These are phyloP conservation scores for Catostylus mosaicus DNA, from an alignment of 30 jellyfish, hydroid and myxozoan genomes.

Conservation along the genomic window DNA sequence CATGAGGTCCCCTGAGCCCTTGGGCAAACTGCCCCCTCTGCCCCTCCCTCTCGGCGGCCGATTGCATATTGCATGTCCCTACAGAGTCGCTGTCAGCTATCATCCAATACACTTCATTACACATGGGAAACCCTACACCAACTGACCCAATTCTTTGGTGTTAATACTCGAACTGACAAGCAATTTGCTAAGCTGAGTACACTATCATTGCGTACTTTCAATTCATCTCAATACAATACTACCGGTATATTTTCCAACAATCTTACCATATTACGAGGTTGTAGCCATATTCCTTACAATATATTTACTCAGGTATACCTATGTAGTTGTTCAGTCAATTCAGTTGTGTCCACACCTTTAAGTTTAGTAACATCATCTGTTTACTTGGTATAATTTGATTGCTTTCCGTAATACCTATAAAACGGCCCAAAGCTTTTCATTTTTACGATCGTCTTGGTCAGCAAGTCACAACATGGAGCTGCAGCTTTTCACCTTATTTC, in stretches of 20 bases:
- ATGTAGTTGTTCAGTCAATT: background rate
- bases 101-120: too few species aligned
- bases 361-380: background rate
- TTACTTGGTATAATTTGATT: background rate
- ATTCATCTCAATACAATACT: background rate
- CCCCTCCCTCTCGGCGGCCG: too few species aligned
- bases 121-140: too few species aligned
- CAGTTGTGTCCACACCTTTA: background rate
- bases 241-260: background rate
- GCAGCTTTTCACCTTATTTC: background rate
- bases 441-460: background rate
- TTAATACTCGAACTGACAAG: background rate
- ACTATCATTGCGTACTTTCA: background rate
- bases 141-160: too few species aligned
- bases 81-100: too few species aligned
- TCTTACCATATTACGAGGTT: background rate
- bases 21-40: too few species aligned
- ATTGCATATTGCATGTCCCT: too few species aligned
- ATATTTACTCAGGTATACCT: background rate
- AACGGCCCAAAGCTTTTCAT: background rate
- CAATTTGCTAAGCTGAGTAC: background rate
- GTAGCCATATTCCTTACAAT: background rate
- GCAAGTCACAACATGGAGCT: slow-evolving; percentile 12
- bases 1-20: too few species aligned
- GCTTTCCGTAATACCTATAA: slow-evolving; percentile 7